A percentile compares a stretch with the other conserved stretches of the same genome.
Conservation (phyloP, 2,797 vertebrate genomes). For the Gorsachius magnificus region DNA sequence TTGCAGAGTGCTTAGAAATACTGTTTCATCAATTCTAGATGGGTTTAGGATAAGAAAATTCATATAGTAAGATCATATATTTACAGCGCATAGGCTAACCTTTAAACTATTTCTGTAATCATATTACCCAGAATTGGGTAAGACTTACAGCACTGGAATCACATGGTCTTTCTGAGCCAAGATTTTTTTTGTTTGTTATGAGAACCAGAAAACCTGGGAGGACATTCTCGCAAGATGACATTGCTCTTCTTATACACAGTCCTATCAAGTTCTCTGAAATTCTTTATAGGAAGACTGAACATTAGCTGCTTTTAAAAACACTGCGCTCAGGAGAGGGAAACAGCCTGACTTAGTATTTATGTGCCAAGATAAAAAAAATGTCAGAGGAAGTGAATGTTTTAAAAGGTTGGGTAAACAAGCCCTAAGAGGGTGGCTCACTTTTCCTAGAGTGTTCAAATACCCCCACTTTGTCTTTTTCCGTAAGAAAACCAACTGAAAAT, state of each 20-base stretch:
- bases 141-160: background rate
- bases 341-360: background rate
- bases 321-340: conserved; percentile 24
- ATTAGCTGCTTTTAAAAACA: conserved; percentile 5
- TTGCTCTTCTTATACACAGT: background rate
- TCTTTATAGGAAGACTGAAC: background rate
- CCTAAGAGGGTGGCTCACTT: background rate
- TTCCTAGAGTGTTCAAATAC: background rate
- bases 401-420: background rate
- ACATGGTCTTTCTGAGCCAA: background rate
- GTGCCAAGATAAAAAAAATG: conserved; percentile 47
- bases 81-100: conserved; percentile 8
- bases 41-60: conserved; percentile 1
- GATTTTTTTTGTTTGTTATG: background rate
- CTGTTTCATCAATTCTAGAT: conserved; percentile 15
- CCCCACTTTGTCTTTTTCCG: background rate
- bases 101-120: conserved; percentile 4
- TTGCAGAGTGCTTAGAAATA: conserved; percentile 9
- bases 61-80: background rate
- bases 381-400: conserved; percentile 6
- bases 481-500: background rate
- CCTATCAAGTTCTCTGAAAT: background rate
- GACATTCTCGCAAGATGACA: background rate
- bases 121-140: background rate
- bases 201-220: background rate